Base-by-base conservation (phyloP, 2,113 vertebrate genomes). In the Rattus norvegicus region DNA sequence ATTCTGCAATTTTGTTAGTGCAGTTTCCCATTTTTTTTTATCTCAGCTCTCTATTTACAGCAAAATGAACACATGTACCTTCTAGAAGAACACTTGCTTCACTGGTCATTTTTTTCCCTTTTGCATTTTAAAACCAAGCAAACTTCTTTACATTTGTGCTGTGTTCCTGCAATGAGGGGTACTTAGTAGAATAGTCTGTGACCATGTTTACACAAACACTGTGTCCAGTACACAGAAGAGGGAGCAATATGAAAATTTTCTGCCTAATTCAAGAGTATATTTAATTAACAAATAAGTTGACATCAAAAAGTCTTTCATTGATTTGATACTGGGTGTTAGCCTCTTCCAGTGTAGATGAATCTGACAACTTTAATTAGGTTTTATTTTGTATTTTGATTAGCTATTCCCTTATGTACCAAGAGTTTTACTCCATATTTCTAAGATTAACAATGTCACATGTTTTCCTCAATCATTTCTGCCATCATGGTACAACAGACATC, bases 401-500 rank as follows among this genome's bases (percentile, higher is more conserved):
- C 17, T 52, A 39, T 73, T 81, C 14, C 8, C 93, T 59, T 84
- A 63, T 84, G 47, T 63, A 52, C 36, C 76, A 79, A 77, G 11
- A 86, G 7, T 26, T 93, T 95, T 67, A 88, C 72, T 89, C 81
- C 73, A 81, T 91, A 63, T 65, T 7, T 80, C 26, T 39, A 52
- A 88, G 36, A 77, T 77, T 56, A 63, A 79, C 28, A 63, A 1
- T 88, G 43, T 6, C 73, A 30, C 1, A 47, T 70, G n/a, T 52
- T 76, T 70, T 81, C 47, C n/a, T 59, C 26, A 54, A 70, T 7
- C 39, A 36, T 90, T 24, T 20, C 39, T 87, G 2, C 24, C 89
- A 69, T 92, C 24, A 30, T 52, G 19, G 28, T 26, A 43, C 76
- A 91, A 3, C 77, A 22, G 20, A 9, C 19, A 22, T 70, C 20